Conservation (phyloP, 1,140 invertebrate species). For the Drosophila biarmipes region DNA sequence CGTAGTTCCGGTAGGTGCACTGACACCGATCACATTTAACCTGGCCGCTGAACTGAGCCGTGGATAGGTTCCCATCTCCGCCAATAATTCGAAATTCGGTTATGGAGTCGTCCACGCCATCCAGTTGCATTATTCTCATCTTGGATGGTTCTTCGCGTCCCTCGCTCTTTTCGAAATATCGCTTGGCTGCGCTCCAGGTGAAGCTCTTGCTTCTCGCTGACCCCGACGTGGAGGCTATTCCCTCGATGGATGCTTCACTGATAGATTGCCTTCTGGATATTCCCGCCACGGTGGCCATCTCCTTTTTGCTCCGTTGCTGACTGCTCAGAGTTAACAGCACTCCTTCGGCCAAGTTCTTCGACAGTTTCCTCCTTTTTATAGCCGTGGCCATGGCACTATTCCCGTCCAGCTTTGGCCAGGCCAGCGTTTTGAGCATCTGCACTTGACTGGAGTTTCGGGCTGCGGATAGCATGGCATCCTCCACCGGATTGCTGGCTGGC, state of each 20-base stretch:
- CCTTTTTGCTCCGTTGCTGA: constrained; percentile 73
- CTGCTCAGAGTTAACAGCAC: constrained; percentile 85
- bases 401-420: constrained; percentile 85
- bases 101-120: constrained; percentile 90
- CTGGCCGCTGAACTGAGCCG: constrained; percentile 87
- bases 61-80: constrained; percentile 61
- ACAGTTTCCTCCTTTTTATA: constrained; percentile 89
- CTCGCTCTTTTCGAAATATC: constrained; percentile 70
- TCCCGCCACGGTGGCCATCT: constrained; percentile 63
- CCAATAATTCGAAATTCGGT: constrained; percentile 82
- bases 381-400: constrained; percentile 86
- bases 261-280: constrained; percentile 65
- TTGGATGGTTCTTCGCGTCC: constrained; percentile 86
- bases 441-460: constrained; percentile 83
- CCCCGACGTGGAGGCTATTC: constrained; percentile 17
- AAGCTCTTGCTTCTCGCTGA: constrained; percentile 80
- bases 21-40: constrained; percentile 95
- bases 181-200: constrained; percentile 83
- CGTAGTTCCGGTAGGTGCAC: constrained; percentile 94
- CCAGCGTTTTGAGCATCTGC: constrained; percentile 85
- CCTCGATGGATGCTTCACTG: constrained; percentile 37
- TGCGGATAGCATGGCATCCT: constrained; percentile 87
- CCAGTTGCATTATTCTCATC: constrained; percentile 88
- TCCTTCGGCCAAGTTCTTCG: constrained; percentile 85
- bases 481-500: constrained; percentile 87